Percentiles rank a stretch among this genome's conserved stretches.
These are phyloP conservation scores for Caenorhabditis auriculariae DNA, from an alignment of 2,888 invertebrate species.

Conservation along the genomic window DNA sequence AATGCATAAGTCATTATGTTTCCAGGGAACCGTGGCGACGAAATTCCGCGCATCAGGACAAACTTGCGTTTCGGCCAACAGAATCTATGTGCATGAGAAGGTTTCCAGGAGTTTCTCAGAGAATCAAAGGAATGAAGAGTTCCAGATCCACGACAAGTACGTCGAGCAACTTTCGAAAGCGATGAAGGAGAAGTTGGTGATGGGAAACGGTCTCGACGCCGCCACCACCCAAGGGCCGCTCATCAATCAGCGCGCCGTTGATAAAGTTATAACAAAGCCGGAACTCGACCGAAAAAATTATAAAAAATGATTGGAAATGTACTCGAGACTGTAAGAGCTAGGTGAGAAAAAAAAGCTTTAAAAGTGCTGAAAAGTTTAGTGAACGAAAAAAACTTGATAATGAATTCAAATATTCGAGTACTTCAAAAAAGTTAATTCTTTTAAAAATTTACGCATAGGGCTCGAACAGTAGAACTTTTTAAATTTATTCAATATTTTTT, in stretches of 20 bases:
- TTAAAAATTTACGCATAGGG: too few relatives aligned
- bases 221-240: conserved; percentile 85
- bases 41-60: conserved; percentile 95
- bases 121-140: conserved; percentile 43
- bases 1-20: neutral
- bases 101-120: neutral
- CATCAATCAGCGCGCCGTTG: conserved; percentile 81
- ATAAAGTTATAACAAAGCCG: conserved; percentile 70
- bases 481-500: neutral
- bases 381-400: neutral
- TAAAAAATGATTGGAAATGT: too few relatives aligned
- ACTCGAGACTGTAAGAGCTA: too few relatives aligned
- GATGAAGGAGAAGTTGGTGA: conserved; percentile 68
- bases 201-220: conserved; percentile 76
- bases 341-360: too few relatives aligned
- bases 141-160: conserved; percentile 79
- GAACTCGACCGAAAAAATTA: too few relatives aligned
- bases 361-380: too few relatives aligned
- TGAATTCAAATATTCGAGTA: too few relatives aligned
- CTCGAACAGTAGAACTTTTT: too few relatives aligned
- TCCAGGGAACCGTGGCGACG: conserved; percentile 78
- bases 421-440: too few relatives aligned
- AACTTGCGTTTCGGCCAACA: conserved; percentile 91
- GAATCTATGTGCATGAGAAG: conserved; percentile 77
- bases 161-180: conserved; percentile 72